Conservation (phyloP, 2,113 vertebrate genomes). For the Megaceryle maxima region DNA sequence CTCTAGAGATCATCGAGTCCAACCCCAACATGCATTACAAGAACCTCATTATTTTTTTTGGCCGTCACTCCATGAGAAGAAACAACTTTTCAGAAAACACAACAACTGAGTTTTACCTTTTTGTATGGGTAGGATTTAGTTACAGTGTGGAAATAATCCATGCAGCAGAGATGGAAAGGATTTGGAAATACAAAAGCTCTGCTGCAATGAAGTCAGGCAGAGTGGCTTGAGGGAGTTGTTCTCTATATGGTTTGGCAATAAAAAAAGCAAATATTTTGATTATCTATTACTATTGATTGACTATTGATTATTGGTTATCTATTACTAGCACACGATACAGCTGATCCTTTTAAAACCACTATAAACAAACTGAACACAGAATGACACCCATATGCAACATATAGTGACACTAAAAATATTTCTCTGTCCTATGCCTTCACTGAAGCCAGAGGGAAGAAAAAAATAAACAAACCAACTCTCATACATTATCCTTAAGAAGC, state of each 20-base stretch:
- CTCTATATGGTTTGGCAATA: rapidly evolving
- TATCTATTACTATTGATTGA: too few species aligned
- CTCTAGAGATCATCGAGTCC: too few species aligned
- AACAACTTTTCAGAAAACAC: not conserved
- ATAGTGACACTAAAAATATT: too few species aligned
- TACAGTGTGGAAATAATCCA: not conserved
- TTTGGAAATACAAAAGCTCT: not conserved
- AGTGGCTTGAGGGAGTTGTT: not conserved
- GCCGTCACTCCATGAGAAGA: not conserved
- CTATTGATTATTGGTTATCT: not conserved
- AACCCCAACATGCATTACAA: too few species aligned
- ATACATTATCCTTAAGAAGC: too few species aligned
- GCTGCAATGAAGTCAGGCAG: not conserved
- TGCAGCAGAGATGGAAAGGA: not conserved
- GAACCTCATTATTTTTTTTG: not conserved
- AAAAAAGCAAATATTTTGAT: not conserved
- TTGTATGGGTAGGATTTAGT: not conserved
- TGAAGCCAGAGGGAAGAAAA: too few species aligned
- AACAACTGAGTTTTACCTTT: not conserved
- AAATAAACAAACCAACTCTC: too few species aligned
- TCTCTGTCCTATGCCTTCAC: too few species aligned
- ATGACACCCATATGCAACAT: too few species aligned
- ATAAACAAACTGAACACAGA: too few species aligned
- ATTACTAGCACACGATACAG: not conserved
- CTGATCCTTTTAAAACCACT: not conserved